Conservation (phyloP, 2,113 vertebrate species). For the Neogobius melanostomus region DNA sequence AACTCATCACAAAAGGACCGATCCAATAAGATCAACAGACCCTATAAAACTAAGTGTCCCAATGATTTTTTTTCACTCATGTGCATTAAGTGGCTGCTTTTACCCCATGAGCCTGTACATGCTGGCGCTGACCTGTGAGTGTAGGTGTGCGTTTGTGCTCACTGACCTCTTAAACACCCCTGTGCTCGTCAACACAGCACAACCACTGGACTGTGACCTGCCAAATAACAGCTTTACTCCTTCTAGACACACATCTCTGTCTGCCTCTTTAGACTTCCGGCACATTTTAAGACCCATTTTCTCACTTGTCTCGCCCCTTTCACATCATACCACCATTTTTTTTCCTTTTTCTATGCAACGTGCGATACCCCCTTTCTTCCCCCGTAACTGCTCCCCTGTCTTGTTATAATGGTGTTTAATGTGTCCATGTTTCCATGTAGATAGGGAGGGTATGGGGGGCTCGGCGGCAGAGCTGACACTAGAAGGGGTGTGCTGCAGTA, state of each 20-base stretch:
- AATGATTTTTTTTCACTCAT: slow-evolving; percentile 6
- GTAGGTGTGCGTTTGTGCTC: slow-evolving; percentile 66
- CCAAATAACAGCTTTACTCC: slow-evolving; percentile 77
- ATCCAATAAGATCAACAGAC: neutral
- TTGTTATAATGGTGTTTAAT: slow-evolving; percentile 70
- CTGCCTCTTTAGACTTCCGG: slow-evolving; percentile 46
- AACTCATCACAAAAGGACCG: no score
- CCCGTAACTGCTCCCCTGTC: slow-evolving; percentile 61
- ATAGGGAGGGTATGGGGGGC: slow-evolving; percentile 41
- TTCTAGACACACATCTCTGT: slow-evolving; percentile 49
- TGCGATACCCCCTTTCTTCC: slow-evolving; percentile 23
- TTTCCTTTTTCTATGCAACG: slow-evolving; percentile 76
- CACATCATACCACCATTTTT: slow-evolving; percentile 83
- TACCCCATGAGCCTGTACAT: slow-evolving; percentile 2
- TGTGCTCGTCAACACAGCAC: slow-evolving; percentile 76
- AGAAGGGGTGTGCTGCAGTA: slow-evolving; percentile 85
- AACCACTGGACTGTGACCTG: slow-evolving; percentile 81
- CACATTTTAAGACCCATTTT: slow-evolving; percentile 53
- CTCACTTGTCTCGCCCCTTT: slow-evolving; percentile 11
- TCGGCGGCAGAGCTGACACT: slow-evolving; percentile 53
- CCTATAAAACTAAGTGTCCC: neutral
- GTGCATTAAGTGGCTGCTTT: neutral
- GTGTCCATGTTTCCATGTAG: slow-evolving; percentile 68
- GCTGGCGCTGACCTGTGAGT: slow-evolving; percentile 37
- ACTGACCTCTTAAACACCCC: slow-evolving; percentile 81